Conservation (phyloP, 1,140 invertebrate genomes). For the Lithobius niger region DNA sequence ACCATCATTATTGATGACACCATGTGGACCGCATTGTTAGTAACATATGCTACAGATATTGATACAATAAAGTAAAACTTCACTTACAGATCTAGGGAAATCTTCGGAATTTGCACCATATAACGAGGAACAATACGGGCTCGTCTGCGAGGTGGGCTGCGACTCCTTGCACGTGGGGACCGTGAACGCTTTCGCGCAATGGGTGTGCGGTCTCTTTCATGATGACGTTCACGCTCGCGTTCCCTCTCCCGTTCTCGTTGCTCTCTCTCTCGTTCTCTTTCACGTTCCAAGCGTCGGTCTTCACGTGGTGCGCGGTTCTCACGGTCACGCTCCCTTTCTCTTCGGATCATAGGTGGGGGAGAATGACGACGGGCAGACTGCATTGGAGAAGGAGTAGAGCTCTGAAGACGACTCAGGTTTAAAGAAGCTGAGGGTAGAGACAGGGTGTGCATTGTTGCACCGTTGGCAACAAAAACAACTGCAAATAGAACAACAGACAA, state of each 20-base stretch:
- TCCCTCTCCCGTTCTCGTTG: slow-evolving; percentile 30
- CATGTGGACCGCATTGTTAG: no score
- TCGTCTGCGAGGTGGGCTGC: slow-evolving; percentile 44
- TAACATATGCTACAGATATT: no score
- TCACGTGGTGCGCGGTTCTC: slow-evolving; percentile 17
- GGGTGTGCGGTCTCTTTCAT: slow-evolving; percentile 21
- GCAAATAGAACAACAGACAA: no score
- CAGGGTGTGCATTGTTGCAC: slow-evolving; percentile 9
- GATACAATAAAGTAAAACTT: no score
- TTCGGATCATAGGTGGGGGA: slow-evolving; percentile 23
- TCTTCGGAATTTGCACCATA: slow-evolving; percentile 74
- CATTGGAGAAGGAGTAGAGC: background rate
- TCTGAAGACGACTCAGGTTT: slow-evolving; percentile 19
- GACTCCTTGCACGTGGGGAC: slow-evolving; percentile 24
- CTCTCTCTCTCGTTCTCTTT: slow-evolving; percentile 16
- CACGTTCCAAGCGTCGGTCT: slow-evolving; percentile 15
- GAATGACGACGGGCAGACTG: slow-evolving; percentile 27
- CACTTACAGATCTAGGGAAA: slow-evolving; percentile 69
- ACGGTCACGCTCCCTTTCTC: slow-evolving; percentile 20
- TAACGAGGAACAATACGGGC: slow-evolving; percentile 57
- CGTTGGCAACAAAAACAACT: no score
- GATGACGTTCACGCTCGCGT: slow-evolving; percentile 26
- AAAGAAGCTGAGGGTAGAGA: slow-evolving; percentile 29
- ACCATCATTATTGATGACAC: no score
- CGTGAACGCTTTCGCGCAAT: slow-evolving; percentile 31